Evolutionary conservation across 2,888 invertebrate genomes (phyloP).

Genomic region (Mesorhabditis sp.): DNA sequence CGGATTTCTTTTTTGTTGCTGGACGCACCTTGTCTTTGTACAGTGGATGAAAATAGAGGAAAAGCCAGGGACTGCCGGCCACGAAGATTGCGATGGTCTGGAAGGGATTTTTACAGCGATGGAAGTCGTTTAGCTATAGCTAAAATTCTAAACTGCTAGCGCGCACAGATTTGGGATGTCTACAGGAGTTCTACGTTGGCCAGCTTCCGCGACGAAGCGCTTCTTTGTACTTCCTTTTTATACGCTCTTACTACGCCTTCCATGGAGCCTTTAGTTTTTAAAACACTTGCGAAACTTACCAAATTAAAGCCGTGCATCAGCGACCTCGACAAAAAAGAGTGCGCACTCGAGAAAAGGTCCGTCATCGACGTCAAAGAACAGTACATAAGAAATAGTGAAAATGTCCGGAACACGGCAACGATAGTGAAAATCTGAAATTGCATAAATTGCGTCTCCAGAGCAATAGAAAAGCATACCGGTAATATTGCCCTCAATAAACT

Average conservation of each 20-base stretch:
- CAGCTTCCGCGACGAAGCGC: too few species aligned
- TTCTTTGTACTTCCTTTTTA: too few species aligned
- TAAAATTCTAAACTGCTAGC: too few species aligned
- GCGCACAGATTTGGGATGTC: too few species aligned
- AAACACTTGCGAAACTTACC: neutral
- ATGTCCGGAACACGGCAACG: neutral
- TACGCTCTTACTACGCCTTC: too few species aligned
- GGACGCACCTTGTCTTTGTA: neutral
- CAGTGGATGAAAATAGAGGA: neutral
- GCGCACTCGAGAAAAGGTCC: neutral
- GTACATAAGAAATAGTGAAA: neutral
- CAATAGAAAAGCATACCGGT: neutral
- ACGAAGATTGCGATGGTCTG: neutral
- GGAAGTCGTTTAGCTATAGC: too few species aligned
- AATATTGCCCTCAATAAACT: neutral
- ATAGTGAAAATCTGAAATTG: constrained; percentile 3
- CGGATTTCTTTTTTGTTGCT: neutral
- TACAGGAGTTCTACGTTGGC: too few species aligned
- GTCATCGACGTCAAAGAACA: neutral
- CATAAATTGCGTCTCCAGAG: neutral
- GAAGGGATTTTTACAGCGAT: neutral
- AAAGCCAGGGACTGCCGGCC: neutral
- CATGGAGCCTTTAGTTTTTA: too few species aligned
- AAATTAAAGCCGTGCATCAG: neutral
- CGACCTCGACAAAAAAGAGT: neutral